Percentiles rank a stretch among this genome's conserved stretches.
These are phyloP conservation scores for Sylvia atricapilla DNA, from an alignment of 2,113 vertebrate genomes.

Conservation along the genomic window DNA sequence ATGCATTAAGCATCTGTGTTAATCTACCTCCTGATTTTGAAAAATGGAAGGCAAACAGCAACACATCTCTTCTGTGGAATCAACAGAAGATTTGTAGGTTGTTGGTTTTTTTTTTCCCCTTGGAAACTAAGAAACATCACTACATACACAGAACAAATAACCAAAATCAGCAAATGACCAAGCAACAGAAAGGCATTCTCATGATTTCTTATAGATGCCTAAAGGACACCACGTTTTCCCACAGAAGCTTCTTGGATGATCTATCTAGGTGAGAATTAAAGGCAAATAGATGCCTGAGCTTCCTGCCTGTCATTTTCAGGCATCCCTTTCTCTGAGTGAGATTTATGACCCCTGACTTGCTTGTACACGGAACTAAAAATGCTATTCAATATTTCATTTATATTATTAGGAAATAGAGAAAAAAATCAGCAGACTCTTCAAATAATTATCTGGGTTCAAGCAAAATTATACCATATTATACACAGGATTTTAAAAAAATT, in stretches of 20 bases:
- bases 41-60: neutral
- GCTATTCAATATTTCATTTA: neutral
- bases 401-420: neutral
- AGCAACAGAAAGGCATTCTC: neutral
- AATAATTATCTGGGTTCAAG: neutral
- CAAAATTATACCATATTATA: neutral
- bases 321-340: neutral
- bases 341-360: neutral
- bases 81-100: neutral
- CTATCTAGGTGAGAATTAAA: neutral
- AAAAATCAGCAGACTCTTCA: neutral
- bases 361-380: neutral
- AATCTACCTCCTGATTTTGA: constrained; percentile 35
- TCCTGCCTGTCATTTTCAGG: neutral
- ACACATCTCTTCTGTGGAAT: neutral
- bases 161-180: neutral
- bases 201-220: neutral
- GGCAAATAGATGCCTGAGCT: neutral
- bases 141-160: neutral
- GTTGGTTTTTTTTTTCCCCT: neutral
- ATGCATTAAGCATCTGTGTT: constrained; percentile 42
- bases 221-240: neutral
- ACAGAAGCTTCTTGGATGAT: neutral
- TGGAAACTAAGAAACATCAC: neutral
- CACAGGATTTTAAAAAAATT: neutral